A percentile compares a stretch with the other conserved stretches of the same genome.
These are phyloP conservation scores for Mustelus asterias DNA, from an alignment of 2,113 vertebrate species.

Conservation along the genomic window DNA sequence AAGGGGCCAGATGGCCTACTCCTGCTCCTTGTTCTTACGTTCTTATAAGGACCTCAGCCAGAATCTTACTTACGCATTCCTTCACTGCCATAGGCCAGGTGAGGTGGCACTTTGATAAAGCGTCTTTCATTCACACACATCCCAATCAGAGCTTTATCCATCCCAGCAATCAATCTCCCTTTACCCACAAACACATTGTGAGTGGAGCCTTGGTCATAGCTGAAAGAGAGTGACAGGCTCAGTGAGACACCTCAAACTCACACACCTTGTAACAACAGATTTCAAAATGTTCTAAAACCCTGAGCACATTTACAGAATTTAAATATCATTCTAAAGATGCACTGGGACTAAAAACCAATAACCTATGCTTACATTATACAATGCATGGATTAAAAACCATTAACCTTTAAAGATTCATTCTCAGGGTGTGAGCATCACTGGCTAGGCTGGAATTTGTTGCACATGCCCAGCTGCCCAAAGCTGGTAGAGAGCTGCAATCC, in stretches of 20 bases:
- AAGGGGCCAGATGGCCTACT: too few relatives aligned
- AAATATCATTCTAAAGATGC: not conserved
- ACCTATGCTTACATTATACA: not conserved
- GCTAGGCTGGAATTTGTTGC: not conserved
- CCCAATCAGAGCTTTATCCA: slow-evolving; percentile 88
- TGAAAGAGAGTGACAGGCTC: slow-evolving; percentile 46
- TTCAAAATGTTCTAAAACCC: not conserved
- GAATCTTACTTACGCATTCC: slow-evolving; percentile 70
- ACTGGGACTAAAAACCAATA: not conserved
- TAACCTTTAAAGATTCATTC: not conserved
- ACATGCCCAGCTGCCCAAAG: not conserved
- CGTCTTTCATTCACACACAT: slow-evolving; percentile 94
- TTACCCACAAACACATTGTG: slow-evolving; percentile 91
- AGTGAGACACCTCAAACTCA: not conserved
- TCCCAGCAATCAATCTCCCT: slow-evolving; percentile 83
- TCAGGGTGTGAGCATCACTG: not conserved
- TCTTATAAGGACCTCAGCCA: not conserved
- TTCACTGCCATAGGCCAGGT: slow-evolving; percentile 76
- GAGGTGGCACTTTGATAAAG: slow-evolving; percentile 80
- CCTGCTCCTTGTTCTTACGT: too few relatives aligned
- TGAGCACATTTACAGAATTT: not conserved
- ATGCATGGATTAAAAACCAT: not conserved
- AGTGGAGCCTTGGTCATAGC: slow-evolving; percentile 86
- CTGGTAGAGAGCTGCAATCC: too few relatives aligned
- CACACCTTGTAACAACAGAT: not conserved